These are phyloP conservation scores for Drosophila kambysellisi DNA, from an alignment of 2,888 invertebrate species.

Conservation along the genomic window DNA sequence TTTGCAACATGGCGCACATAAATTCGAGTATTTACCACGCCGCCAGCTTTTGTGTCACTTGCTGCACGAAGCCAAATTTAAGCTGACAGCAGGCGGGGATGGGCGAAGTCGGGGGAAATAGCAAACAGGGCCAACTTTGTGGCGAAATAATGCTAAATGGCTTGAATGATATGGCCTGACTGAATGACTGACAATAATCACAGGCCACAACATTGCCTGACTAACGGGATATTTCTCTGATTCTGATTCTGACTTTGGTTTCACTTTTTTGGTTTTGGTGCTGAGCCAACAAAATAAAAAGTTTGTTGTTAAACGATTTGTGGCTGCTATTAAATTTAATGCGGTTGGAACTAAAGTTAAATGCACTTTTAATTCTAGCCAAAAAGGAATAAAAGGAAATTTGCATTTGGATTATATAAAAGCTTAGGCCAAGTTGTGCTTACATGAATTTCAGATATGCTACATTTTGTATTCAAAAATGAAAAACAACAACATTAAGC, in stretches of 20 bases:
- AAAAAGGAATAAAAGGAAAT: not conserved
- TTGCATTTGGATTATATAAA: not conserved
- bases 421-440: not conserved
- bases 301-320: constrained; percentile 33
- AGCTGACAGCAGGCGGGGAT: constrained; percentile 34
- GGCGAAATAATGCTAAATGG: constrained; percentile 60
- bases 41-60: constrained; percentile 45
- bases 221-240: constrained; percentile 2
- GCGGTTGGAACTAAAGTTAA: constrained; percentile 38
- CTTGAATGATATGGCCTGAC: constrained; percentile 52
- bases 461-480: not conserved
- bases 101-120: not conserved
- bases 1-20: constrained; percentile 19
- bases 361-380: constrained; percentile 35
- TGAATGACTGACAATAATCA: constrained; percentile 39
- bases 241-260: constrained; percentile 19
- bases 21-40: constrained; percentile 31
- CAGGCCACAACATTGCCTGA: constrained; percentile 40
- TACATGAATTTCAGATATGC: not conserved
- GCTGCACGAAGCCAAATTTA: constrained; percentile 54
- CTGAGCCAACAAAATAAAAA: constrained; percentile 27
- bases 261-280: constrained; percentile 24
- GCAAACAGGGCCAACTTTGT: constrained; percentile 46
- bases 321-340: constrained; percentile 27
- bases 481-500: not conserved